phyloP scores from a whole-genome alignment of 2,888 invertebrate species.

The Dyspetes luteomarginatus region DNA sequence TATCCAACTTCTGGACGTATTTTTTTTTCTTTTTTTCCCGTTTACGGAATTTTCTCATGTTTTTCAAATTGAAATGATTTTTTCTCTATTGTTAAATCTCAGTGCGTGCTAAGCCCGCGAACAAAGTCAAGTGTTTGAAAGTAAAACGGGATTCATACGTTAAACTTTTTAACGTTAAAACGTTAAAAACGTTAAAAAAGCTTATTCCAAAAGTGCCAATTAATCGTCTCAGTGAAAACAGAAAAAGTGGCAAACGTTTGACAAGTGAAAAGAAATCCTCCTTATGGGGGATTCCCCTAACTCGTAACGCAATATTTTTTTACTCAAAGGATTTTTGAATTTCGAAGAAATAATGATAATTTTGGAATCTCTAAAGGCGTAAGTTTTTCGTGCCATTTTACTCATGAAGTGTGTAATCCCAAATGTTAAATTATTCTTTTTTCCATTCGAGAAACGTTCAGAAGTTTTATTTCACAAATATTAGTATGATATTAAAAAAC shows the following conservation, averaged over 20 bases:
- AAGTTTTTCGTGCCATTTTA: conserved; percentile 48
- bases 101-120: no score
- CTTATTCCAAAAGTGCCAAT: no score
- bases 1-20: conserved; percentile 25
- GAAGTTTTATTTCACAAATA: background rate
- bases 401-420: no score
- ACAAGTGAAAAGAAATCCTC: background rate
- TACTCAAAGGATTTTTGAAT: background rate
- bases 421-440: no score
- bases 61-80: background rate
- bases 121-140: background rate
- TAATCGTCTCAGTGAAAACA: no score
- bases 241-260: background rate
- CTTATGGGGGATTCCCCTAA: conserved; percentile 10
- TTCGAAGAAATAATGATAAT: conserved; percentile 38
- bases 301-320: conserved; percentile 3
- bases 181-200: no score
- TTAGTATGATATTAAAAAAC: background rate
- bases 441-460: no score
- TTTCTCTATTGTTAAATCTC: no score
- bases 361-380: conserved; percentile 54
- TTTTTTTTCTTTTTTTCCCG: background rate
- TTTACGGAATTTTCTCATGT: background rate
- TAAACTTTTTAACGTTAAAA: no score
- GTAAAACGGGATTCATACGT: background rate